phyloP scores from a whole-genome alignment of 64 coral and sea anemone species.

The Astreopora myriophthalma region DNA sequence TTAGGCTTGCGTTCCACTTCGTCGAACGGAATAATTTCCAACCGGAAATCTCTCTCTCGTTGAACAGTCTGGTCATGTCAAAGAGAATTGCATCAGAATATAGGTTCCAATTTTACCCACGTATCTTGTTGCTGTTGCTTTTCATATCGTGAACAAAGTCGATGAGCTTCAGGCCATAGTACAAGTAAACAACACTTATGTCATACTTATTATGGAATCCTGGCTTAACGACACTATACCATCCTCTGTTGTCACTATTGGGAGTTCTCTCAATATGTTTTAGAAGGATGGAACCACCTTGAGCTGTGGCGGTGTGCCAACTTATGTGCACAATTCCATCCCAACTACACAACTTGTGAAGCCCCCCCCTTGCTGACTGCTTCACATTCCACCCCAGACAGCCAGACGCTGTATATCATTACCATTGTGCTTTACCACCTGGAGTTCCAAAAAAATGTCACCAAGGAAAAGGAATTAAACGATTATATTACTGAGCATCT shows the following conservation, averaged over 20 bases:
- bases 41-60: no score
- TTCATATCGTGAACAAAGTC: constrained; percentile 61
- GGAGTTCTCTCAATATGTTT: constrained; percentile 21
- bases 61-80: no score
- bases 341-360: constrained; percentile 20
- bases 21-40: constrained; percentile 21
- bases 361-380: constrained; percentile 37
- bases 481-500: constrained; percentile 48
- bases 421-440: constrained; percentile 42
- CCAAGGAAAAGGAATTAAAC: constrained; percentile 46
- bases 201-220: constrained; percentile 57
- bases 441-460: background rate
- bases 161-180: constrained; percentile 35
- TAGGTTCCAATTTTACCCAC: no score
- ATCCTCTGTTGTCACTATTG: constrained; percentile 10
- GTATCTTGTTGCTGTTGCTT: no score
- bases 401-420: constrained; percentile 51
- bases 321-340: constrained; percentile 24
- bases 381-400: constrained; percentile 30
- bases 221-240: constrained; percentile 45
- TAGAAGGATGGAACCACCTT: constrained; percentile 30
- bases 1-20: constrained; percentile 30
- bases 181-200: constrained; percentile 25
- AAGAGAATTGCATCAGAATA: no score
- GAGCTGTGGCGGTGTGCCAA: constrained; percentile 42